Evolutionary conservation across 35 echinoderm and acorn worm species (phyloP), one percentile per base, ranked within the genome.

Genomic region (Antedon bifida): DNA sequence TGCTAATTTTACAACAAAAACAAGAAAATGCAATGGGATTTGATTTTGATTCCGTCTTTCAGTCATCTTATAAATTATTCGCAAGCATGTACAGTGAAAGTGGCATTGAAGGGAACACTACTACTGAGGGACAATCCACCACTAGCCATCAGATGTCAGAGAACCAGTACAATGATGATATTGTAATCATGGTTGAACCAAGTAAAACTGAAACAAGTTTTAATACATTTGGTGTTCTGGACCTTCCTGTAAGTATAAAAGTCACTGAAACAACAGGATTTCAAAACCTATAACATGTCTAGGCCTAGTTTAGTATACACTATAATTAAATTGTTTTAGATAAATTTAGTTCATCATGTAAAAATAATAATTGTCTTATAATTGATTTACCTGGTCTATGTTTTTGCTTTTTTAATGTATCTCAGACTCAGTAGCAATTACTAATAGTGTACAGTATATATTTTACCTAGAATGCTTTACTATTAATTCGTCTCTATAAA

Each of bases 1-100:
- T 74, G 81, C 75, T 42, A 12, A n/a, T 91, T 0, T 29, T 87
- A 3, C 80, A 86, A 34, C 85, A 87, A 55, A 34, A 78, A 83
- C 42, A 83, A n/a, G 10, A 2, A 5, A 14, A 17, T 8, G 33
- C 17, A 38, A 9, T 7, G 7, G 35, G 33, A 39, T 35, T 80
- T 10, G 45, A 35, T 28, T 74, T 80, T 0, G 11, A 74, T 29
- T 35, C 74, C 28, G 80, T 33, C 31, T 73, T 44, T 30, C 34
- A 30, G 38, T 42, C 81, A 17, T 82, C 78, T 9, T 82, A 45
- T 30, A 76, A 80, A 29, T 33, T 31, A 81, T 42, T 55, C 44
- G 36, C 36, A 35, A 38, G 14, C 79, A 46, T 38, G 78, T 46
- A 78, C 38, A 36, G 36, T 85, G 38, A 64, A 64, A 16, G 9